These are phyloP conservation scores for Parasteatoda lunata DNA, from an alignment of 2,888 invertebrate species.

Conservation along the genomic window DNA sequence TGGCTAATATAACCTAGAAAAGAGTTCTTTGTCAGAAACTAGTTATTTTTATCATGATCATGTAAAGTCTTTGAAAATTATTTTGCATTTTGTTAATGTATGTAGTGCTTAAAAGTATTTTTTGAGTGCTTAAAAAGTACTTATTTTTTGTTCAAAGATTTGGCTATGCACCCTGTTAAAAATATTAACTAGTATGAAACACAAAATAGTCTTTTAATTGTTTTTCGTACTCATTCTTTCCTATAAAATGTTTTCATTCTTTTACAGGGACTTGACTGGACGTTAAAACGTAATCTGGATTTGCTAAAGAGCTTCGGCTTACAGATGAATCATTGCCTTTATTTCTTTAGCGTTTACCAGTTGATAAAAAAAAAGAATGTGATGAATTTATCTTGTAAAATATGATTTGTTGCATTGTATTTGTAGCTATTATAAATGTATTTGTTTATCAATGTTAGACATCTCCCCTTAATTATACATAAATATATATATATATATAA, in stretches of 20 bases:
- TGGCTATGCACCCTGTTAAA: background rate
- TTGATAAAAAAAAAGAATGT: slow-evolving; percentile 51
- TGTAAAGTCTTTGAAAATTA: too few relatives aligned
- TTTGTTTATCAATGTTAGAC: slow-evolving; percentile 54
- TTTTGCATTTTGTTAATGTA: too few relatives aligned
- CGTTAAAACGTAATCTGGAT: slow-evolving; percentile 18
- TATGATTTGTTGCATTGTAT: slow-evolving; percentile 66
- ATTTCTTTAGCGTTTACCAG: slow-evolving; percentile 66
- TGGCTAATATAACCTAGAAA: too few relatives aligned
- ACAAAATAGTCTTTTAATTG: too few relatives aligned
- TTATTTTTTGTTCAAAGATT: background rate
- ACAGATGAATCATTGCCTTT: slow-evolving; percentile 62
- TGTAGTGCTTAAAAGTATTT: too few relatives aligned
- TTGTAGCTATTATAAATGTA: slow-evolving; percentile 63
- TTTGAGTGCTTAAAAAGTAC: background rate
- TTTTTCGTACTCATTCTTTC: too few relatives aligned
- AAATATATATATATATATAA: background rate
- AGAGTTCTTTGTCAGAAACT: too few relatives aligned
- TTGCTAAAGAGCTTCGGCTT: slow-evolving; percentile 68
- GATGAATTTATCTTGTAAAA: slow-evolving; percentile 68
- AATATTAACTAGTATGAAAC: background rate
- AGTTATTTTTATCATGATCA: too few relatives aligned
- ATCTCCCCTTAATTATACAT: slow-evolving; percentile 25
- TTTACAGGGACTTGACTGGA: background rate
- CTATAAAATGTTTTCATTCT: background rate